Percentiles rank a stretch among this genome's conserved stretches.
phyloP scores from a whole-genome alignment of 2,888 invertebrate species.

The Lobophora halterata region DNA sequence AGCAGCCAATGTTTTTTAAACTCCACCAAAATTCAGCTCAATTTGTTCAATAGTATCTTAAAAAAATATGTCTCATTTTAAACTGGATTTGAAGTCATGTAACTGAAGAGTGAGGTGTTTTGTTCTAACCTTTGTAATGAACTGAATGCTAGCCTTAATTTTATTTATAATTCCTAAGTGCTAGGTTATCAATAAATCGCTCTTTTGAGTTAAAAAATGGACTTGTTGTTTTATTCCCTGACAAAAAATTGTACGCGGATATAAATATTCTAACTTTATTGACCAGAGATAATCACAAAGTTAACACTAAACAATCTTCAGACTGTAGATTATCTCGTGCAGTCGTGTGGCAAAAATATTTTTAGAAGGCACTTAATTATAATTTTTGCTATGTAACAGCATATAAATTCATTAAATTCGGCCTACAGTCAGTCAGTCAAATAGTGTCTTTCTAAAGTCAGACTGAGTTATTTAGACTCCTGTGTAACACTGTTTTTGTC shows the following conservation, averaged over 20 bases:
- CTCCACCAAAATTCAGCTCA: too few species aligned
- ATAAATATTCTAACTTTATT: constrained; percentile 21
- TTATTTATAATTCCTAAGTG: constrained; percentile 75
- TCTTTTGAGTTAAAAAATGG: constrained; percentile 78
- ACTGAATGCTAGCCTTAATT: constrained; percentile 79
- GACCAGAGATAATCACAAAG: constrained; percentile 23
- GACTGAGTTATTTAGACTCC: too few species aligned
- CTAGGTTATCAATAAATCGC: constrained; percentile 77
- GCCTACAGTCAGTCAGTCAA: too few species aligned
- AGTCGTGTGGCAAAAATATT: too few species aligned
- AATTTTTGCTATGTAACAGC: too few species aligned
- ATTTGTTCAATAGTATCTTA: too few species aligned
- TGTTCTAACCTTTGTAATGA: constrained; percentile 68
- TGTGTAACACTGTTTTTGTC: too few species aligned
- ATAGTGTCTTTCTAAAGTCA: too few species aligned
- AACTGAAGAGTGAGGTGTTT: constrained; percentile 39
- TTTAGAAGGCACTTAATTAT: constrained; percentile 13
- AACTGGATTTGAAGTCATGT: constrained; percentile 12
- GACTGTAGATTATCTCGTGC: too few species aligned
- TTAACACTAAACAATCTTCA: too few species aligned
- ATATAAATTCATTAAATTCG: too few species aligned
- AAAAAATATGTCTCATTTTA: not conserved
- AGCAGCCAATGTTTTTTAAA: too few species aligned
- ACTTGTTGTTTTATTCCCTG: constrained; percentile 63
- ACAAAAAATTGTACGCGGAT: constrained; percentile 2